A percentile compares a stretch with the other conserved stretches of the same genome.
phyloP scores from a whole-genome alignment of 2,797 vertebrate species.

The Hephaestus fuliginosus region DNA sequence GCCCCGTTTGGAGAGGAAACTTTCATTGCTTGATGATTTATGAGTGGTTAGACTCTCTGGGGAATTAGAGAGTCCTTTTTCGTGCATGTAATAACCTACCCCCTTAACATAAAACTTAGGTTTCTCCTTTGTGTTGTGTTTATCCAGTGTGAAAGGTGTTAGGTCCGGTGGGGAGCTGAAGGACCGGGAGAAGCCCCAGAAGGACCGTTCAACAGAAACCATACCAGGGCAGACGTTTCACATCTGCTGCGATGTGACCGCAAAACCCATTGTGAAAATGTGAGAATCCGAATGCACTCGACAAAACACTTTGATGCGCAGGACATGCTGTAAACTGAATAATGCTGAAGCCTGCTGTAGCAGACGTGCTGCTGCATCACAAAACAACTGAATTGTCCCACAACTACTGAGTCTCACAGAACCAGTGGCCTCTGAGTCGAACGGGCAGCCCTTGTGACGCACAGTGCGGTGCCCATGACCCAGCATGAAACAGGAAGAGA shows the following conservation, averaged over 20 bases:
- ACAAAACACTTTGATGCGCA: slow-evolving; percentile 18
- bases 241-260: slow-evolving; percentile 60
- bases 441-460: slow-evolving; percentile 50
- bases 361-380: slow-evolving; percentile 31
- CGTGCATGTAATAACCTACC: slow-evolving; percentile 71
- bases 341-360: slow-evolving; percentile 17
- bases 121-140: slow-evolving; percentile 74
- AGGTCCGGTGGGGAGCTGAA: slow-evolving; percentile 67
- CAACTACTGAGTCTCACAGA: slow-evolving; percentile 50
- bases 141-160: slow-evolving; percentile 80
- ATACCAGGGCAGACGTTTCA: slow-evolving; percentile 48
- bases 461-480: slow-evolving; percentile 62
- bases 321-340: slow-evolving; percentile 15
- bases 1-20: slow-evolving; percentile 80
- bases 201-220: slow-evolving; percentile 56
- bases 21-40: slow-evolving; percentile 86
- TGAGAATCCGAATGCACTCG: slow-evolving; percentile 45
- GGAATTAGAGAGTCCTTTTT: slow-evolving; percentile 75
- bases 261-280: slow-evolving; percentile 61
- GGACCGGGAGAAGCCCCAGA: slow-evolving; percentile 38
- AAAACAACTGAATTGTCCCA: slow-evolving; percentile 36
- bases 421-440: slow-evolving; percentile 27
- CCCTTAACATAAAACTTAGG: slow-evolving; percentile 68
- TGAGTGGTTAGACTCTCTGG: slow-evolving; percentile 69
- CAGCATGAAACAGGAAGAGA: slow-evolving; percentile 78